Evolutionary conservation across 1,140 invertebrate species (phyloP).

Genomic region (Microvelia longipes): DNA sequence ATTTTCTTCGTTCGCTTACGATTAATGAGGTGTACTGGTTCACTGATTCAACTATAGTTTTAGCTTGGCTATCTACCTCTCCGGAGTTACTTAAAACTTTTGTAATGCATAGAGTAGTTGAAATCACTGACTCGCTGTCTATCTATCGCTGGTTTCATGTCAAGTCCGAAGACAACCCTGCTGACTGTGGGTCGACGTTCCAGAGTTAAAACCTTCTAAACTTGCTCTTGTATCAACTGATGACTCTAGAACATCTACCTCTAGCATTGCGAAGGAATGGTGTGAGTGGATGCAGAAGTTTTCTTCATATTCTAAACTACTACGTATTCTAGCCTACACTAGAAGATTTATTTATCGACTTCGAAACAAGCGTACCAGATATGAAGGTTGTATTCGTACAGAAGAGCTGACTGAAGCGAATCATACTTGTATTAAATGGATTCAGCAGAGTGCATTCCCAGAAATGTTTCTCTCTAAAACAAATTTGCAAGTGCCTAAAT

Average conservation of each 20-base stretch:
- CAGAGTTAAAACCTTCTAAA: background rate
- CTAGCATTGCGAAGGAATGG: background rate
- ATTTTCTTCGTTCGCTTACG: background rate
- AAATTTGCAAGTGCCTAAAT: background rate
- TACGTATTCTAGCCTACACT: background rate
- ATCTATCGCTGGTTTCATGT: background rate
- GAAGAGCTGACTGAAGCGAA: background rate
- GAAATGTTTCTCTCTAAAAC: background rate
- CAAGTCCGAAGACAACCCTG: background rate
- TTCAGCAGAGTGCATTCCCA: background rate
- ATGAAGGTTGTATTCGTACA: background rate
- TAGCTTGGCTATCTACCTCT: background rate
- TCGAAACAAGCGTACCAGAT: background rate
- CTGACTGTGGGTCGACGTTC: background rate
- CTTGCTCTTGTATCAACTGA: background rate
- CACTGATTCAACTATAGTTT: background rate
- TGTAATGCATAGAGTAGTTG: background rate
- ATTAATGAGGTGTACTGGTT: background rate
- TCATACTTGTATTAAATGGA: background rate
- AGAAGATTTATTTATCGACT: background rate
- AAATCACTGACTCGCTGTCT: background rate
- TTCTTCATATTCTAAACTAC: background rate
- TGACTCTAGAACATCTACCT: background rate
- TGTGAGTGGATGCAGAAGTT: background rate
- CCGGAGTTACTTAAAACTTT: background rate